A percentile compares a stretch with the other conserved stretches of the same genome.
Evolutionary conservation across 2,113 vertebrate genomes (phyloP).

Genomic region (human (Homo sapiens)): DNA sequence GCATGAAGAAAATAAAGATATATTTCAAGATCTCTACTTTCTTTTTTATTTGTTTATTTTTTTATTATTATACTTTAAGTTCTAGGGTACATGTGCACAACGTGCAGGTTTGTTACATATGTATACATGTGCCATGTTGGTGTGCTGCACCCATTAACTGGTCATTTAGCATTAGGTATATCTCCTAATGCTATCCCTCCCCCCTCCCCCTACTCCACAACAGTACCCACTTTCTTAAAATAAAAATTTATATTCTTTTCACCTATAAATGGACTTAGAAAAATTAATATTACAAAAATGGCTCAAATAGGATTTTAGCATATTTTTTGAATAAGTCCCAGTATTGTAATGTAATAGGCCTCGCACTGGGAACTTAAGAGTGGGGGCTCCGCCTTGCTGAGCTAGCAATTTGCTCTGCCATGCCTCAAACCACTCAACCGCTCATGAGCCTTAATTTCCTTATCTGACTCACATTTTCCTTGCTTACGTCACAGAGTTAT

Average conservation of each 20-base stretch:
- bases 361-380: too few relatives aligned
- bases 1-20: neutral
- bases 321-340: slow-evolving; percentile 17
- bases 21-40: neutral
- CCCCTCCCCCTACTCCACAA: too few relatives aligned
- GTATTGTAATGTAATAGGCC: neutral
- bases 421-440: neutral
- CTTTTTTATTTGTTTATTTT: neutral
- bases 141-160: too few relatives aligned
- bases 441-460: neutral
- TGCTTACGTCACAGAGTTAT: neutral
- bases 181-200: too few relatives aligned
- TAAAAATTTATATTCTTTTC: neutral
- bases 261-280: neutral
- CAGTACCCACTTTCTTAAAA: neutral
- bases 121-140: too few relatives aligned
- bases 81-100: too few relatives aligned
- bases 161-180: too few relatives aligned
- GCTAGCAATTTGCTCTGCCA: neutral
- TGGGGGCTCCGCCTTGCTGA: neutral
- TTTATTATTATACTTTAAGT: too few relatives aligned
- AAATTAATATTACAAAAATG: neutral
- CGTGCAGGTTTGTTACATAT: too few relatives aligned
- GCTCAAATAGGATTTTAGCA: neutral
- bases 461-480: neutral